Conservation (phyloP, 1,140 invertebrate species). For the Drosophila persimilis region DNA sequence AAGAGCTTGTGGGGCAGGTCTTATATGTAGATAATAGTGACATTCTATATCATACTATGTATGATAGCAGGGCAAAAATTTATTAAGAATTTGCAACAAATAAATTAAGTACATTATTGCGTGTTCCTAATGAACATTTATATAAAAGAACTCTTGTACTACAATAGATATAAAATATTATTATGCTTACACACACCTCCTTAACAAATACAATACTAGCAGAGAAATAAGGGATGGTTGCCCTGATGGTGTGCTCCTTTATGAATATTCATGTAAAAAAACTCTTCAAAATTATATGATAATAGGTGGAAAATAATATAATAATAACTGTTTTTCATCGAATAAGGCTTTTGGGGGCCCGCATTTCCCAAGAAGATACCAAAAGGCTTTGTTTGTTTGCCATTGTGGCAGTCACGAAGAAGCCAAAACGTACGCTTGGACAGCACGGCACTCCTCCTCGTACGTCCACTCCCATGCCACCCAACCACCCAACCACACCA, state of each 20-base stretch:
- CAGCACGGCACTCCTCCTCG: constrained; percentile 19
- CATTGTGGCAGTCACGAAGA: constrained; percentile 64
- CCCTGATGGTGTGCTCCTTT: background rate
- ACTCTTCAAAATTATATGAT: constrained; percentile 9
- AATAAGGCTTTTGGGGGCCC: background rate
- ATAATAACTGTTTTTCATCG: constrained; percentile 28
- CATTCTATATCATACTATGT: too few relatives aligned
- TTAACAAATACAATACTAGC: too few relatives aligned
- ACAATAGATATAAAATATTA: too few relatives aligned
- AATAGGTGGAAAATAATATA: constrained; percentile 11
- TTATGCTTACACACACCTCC: too few relatives aligned
- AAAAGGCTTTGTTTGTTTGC: constrained; percentile 52
- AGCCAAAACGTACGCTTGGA: constrained; percentile 49
- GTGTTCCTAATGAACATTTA: too few relatives aligned
- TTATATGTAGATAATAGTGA: too few relatives aligned
- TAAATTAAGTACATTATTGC: too few relatives aligned
- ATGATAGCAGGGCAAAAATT: too few relatives aligned
- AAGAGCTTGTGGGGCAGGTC: too few relatives aligned
- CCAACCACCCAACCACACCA: constrained; percentile 9
- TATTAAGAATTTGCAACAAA: too few relatives aligned
- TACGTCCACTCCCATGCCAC: constrained; percentile 7
- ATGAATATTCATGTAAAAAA: background rate
- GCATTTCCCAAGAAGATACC: constrained; percentile 17
- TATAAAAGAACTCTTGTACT: too few relatives aligned
- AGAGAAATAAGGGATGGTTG: too few relatives aligned